phyloP scores from a whole-genome alignment of 2,113 vertebrate species.

The Leptobrachium ailaonicum region DNA sequence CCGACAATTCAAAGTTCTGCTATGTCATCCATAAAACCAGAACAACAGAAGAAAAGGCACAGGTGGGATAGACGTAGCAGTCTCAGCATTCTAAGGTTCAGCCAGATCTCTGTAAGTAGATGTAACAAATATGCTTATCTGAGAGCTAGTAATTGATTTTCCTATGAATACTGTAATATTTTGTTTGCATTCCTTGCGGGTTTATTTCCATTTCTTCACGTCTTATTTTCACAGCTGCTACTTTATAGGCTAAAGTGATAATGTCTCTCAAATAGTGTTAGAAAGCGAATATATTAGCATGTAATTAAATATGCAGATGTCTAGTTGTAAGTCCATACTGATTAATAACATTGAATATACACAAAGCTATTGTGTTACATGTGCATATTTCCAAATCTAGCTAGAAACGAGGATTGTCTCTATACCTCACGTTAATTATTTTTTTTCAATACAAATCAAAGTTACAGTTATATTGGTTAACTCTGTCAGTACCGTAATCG shows the following conservation, averaged over 20 bases:
- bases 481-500: too few relatives aligned
- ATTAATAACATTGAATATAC: neutral
- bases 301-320: conserved; percentile 40
- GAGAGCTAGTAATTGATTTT: conserved; percentile 41
- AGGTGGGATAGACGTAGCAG: neutral
- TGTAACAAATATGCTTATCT: conserved; percentile 46
- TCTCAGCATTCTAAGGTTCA: neutral
- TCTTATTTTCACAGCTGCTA: conserved; percentile 41
- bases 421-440: too few relatives aligned
- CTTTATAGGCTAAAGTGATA: conserved; percentile 40
- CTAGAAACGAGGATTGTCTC: too few relatives aligned
- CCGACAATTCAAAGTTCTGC: neutral
- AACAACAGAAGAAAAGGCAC: neutral
- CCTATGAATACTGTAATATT: conserved; percentile 17
- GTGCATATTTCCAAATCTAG: too few relatives aligned
- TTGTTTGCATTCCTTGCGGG: conserved; percentile 29
- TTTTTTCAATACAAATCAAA: too few relatives aligned
- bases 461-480: too few relatives aligned
- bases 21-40: neutral
- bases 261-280: conserved; percentile 43
- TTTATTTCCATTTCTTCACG: conserved; percentile 41
- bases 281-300: conserved; percentile 51
- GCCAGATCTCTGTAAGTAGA: conserved; percentile 4
- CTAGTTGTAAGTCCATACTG: conserved; percentile 12
- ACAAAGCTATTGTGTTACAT: too few relatives aligned